These are phyloP conservation scores for Cephus spinipes DNA, from an alignment of 2,888 invertebrate genomes.

Conservation along the genomic window DNA sequence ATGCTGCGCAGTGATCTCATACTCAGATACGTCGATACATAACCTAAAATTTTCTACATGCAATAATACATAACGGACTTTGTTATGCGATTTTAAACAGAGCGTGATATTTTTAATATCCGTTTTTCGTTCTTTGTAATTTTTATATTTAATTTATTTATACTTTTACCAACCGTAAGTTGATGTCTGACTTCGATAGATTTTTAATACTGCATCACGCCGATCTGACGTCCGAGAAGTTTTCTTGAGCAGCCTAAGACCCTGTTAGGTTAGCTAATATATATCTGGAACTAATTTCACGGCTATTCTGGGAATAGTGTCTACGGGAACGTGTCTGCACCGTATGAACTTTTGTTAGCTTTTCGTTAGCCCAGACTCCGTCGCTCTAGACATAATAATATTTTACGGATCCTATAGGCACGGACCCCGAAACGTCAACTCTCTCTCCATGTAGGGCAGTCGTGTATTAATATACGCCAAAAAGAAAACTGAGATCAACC, in stretches of 20 bases:
- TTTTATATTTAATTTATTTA: background rate
- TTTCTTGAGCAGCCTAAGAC: background rate
- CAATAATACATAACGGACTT: background rate
- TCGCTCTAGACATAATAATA: background rate
- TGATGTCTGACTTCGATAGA: background rate
- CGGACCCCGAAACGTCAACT: constrained; percentile 5
- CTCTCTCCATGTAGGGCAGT: constrained; percentile 20
- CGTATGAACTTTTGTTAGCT: background rate
- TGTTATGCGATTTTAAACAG: background rate
- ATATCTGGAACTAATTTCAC: background rate
- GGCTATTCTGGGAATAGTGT: background rate
- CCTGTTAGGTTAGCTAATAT: background rate
- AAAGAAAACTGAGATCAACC: background rate
- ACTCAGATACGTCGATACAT: constrained; percentile 44
- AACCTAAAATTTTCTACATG: background rate
- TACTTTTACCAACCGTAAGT: background rate
- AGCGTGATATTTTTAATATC: constrained; percentile 13
- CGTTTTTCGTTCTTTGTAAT: background rate
- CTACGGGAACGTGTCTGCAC: background rate
- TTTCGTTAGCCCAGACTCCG: background rate
- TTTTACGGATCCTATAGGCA: background rate
- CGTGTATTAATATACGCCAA: background rate
- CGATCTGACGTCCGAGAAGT: background rate
- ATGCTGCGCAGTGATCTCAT: constrained; percentile 53
- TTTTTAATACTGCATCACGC: background rate